phyloP scores from a whole-genome alignment of 2,888 invertebrate species.

The Andrena haemorrhoa region DNA sequence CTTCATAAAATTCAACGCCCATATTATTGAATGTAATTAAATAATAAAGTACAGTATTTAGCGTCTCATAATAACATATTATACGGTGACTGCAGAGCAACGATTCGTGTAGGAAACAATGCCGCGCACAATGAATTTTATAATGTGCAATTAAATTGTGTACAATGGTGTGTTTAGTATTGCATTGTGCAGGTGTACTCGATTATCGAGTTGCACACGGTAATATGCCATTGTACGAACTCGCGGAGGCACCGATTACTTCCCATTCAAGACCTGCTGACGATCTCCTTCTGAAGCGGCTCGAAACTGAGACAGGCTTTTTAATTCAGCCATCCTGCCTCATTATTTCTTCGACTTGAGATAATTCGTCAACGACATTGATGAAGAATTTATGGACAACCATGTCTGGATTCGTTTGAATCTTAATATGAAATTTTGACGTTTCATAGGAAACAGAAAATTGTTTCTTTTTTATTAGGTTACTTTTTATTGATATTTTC shows the following conservation, averaged over 20 bases:
- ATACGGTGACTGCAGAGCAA: not conserved
- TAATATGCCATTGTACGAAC: conserved; percentile 43
- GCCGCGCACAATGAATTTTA: conserved; percentile 6
- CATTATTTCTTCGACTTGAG: not conserved
- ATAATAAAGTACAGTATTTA: conserved; percentile 1
- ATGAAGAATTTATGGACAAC: not conserved
- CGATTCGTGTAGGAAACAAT: conserved; percentile 17
- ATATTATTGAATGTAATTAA: not conserved
- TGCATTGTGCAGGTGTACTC: conserved; percentile 31
- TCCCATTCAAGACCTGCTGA: conserved; percentile 23
- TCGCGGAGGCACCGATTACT: conserved; percentile 21
- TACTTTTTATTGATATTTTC: too few species aligned
- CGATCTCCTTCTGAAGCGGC: conserved; percentile 13
- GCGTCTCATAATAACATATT: not conserved
- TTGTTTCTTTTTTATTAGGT: too few species aligned
- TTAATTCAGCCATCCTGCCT: conserved; percentile 9
- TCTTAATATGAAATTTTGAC: not conserved
- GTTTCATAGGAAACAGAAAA: too few species aligned
- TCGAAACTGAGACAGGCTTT: conserved; percentile 24
- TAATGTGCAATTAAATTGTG: conserved; percentile 34
- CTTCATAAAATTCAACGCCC: not conserved
- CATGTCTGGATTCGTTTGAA: not conserved
- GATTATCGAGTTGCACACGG: conserved; percentile 48
- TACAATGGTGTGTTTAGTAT: conserved; percentile 37
- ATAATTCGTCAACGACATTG: not conserved